These are phyloP conservation scores for Allobates femoralis DNA, from an alignment of 2,797 vertebrate species.

Conservation along the genomic window DNA sequence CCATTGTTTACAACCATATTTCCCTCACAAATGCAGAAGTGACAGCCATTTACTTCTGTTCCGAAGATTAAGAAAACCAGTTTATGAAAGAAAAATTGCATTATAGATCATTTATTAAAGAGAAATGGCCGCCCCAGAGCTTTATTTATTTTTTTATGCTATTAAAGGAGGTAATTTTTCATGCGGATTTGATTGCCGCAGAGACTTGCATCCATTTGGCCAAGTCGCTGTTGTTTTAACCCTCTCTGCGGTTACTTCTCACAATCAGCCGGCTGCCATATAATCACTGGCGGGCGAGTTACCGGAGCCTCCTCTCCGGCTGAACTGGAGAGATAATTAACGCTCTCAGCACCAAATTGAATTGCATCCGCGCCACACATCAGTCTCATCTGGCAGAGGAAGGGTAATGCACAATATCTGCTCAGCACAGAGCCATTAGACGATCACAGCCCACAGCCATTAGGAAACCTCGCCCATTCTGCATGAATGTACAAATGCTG, in stretches of 20 bases:
- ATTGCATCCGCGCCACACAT: conserved; percentile 37
- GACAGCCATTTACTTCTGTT: conserved; percentile 12
- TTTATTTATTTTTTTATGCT: conserved; percentile 28
- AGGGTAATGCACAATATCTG: conserved; percentile 61
- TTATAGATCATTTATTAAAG: conserved; percentile 13
- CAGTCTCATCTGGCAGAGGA: conserved; percentile 49
- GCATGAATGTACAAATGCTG: conserved; percentile 54
- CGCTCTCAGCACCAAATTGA: conserved; percentile 54
- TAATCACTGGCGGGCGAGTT: conserved; percentile 8
- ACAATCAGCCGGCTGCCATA: conserved; percentile 9
- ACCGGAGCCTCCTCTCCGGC: conserved; percentile 16
- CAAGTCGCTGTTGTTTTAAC: conserved; percentile 24
- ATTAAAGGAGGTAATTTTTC: conserved; percentile 25
- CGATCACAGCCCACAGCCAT: conserved; percentile 60
- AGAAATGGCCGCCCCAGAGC: background rate
- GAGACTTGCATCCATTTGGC: conserved; percentile 42
- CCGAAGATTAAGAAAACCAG: background rate
- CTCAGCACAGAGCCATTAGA: conserved; percentile 57
- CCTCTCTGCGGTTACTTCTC: conserved; percentile 10
- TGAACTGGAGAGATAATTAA: conserved; percentile 38
- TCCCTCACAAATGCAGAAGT: background rate
- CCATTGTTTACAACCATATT: background rate
- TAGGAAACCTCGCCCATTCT: conserved; percentile 54
- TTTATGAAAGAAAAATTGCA: conserved; percentile 11
- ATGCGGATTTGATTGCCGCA: background rate